Conservation (phyloP, 2,888 invertebrate species). For the Embidobia sp. region DNA sequence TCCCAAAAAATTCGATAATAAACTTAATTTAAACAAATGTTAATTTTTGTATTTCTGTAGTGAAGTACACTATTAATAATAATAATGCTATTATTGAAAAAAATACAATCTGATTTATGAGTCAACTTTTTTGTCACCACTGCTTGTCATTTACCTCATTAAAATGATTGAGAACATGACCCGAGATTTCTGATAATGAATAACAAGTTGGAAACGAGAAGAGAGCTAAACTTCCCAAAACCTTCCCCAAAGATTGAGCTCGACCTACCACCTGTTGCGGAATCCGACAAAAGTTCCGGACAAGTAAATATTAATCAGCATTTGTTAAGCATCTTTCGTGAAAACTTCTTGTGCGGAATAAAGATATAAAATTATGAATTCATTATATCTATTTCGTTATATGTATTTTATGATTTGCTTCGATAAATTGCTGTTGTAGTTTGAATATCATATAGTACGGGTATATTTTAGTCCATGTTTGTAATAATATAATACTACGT, state of each 20-base stretch:
- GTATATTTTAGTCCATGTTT: too few relatives aligned
- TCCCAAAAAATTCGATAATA: too few relatives aligned
- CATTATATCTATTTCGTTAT: too few relatives aligned
- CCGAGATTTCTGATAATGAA: conserved; percentile 57
- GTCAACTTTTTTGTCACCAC: conserved; percentile 10
- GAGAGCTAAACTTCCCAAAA: conserved; percentile 56
- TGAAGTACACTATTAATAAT: too few relatives aligned
- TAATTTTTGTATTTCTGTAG: too few relatives aligned
- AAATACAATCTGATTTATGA: too few relatives aligned
- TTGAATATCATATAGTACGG: too few relatives aligned
- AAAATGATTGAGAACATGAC: conserved; percentile 54
- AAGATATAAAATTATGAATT: conserved; percentile 14
- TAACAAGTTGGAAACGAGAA: conserved; percentile 59
- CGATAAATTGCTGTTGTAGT: too few relatives aligned
- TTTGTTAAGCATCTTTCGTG: conserved; percentile 23
- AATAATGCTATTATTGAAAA: too few relatives aligned
- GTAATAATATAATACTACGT: too few relatives aligned
- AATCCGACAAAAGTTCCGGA: conserved; percentile 27
- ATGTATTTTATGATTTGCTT: too few relatives aligned
- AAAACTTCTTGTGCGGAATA: background rate
- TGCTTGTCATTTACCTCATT: conserved; percentile 50
- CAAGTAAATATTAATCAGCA: conserved; percentile 43
- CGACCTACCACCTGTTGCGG: conserved; percentile 62
- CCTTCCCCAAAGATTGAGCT: conserved; percentile 47
- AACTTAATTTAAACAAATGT: too few relatives aligned